Evolutionary conservation across 2,888 invertebrate genomes (phyloP).

Genomic region (Cheilosia vernalis): DNA sequence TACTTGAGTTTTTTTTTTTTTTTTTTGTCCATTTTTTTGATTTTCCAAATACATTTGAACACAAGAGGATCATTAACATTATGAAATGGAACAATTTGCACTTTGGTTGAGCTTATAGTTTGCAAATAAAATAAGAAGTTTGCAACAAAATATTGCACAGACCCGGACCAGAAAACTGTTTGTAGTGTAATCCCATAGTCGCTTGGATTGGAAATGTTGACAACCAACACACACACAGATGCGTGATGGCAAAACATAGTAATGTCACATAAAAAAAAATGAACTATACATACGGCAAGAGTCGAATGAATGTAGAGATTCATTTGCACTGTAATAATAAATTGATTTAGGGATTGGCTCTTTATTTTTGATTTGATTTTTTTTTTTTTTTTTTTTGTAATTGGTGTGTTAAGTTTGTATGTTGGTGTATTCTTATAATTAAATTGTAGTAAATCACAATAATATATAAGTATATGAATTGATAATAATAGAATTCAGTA

Average conservation of each 20-base stretch:
- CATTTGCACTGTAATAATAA: conserved; percentile 28
- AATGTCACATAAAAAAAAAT: no score
- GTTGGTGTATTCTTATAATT: conserved; percentile 39
- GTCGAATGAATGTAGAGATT: background rate
- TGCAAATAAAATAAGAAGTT: background rate
- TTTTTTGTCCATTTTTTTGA: background rate
- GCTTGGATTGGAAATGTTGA: no score
- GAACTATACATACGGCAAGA: no score
- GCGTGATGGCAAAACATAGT: no score
- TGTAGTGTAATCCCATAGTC: no score
- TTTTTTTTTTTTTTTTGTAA: background rate
- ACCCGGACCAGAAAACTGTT: no score
- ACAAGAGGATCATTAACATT: background rate
- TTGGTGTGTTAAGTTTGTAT: conserved; percentile 27
- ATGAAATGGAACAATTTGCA: no score
- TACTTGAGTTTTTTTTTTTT: background rate
- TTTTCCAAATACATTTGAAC: background rate
- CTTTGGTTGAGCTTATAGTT: background rate
- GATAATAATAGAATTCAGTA: conserved; percentile 49
- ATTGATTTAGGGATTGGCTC: conserved; percentile 3
- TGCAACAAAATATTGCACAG: no score
- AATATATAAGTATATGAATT: conserved; percentile 54
- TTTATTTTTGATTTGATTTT: background rate
- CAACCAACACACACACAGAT: no score
- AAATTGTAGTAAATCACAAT: conserved; percentile 45